Conservation (phyloP, 2,888 invertebrate species). For the Adineta ricciae region DNA sequence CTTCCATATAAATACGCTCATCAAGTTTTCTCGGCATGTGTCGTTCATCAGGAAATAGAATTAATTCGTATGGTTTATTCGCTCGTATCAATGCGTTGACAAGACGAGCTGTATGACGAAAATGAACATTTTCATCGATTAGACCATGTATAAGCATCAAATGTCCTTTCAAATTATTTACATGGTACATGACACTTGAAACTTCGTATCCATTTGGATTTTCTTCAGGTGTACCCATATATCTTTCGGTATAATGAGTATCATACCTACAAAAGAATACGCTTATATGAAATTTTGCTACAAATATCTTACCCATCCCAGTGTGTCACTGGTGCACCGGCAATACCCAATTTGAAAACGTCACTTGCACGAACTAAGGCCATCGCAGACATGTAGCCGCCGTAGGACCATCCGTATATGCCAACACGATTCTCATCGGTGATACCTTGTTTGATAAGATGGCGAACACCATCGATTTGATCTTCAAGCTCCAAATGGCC, state of each 20-base stretch:
- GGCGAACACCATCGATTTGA: constrained; percentile 82
- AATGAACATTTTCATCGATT: constrained; percentile 97
- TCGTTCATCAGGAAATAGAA: constrained; percentile 53
- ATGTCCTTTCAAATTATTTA: constrained; percentile 48
- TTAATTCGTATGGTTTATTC: constrained; percentile 88
- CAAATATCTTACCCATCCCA: constrained; percentile 72
- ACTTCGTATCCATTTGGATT: constrained; percentile 69
- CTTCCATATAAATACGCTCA: not conserved
- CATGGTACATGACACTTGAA: constrained; percentile 41
- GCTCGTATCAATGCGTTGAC: constrained; percentile 76
- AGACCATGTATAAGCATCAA: constrained; percentile 88
- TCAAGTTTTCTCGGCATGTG: constrained; percentile 3
- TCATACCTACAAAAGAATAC: constrained; percentile 53
- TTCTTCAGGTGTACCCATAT: constrained; percentile 74
- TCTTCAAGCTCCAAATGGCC: constrained; percentile 85
- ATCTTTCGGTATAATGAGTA: constrained; percentile 94
- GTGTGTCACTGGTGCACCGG: constrained; percentile 91
- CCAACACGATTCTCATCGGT: constrained; percentile 76
- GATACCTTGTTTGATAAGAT: constrained; percentile 60
- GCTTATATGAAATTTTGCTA: not conserved
- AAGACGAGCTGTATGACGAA: constrained; percentile 82
- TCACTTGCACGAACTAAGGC: constrained; percentile 82
- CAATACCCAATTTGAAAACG: constrained; percentile 82
- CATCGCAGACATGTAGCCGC: constrained; percentile 90
- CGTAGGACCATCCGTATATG: constrained; percentile 97